A percentile compares a stretch with the other conserved stretches of the same genome.
These are phyloP conservation scores for Schizopygopsis pylzovi DNA, from an alignment of 2,797 vertebrate genomes.

Conservation along the genomic window DNA sequence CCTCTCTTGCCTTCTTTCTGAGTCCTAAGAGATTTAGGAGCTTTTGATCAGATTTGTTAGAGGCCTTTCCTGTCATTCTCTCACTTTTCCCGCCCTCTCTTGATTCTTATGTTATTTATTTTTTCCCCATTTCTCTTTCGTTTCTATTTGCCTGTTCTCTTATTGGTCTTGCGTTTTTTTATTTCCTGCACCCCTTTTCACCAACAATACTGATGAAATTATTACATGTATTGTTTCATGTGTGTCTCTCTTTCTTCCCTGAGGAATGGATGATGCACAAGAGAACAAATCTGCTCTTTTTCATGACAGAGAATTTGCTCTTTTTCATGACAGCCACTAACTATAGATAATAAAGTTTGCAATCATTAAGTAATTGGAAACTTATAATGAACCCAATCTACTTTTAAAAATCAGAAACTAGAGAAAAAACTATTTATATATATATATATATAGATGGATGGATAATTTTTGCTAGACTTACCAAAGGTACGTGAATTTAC, in stretches of 20 bases:
- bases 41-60: conserved; percentile 44
- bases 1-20: background rate
- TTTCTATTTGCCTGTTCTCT: background rate
- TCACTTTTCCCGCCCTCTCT: conserved; percentile 22
- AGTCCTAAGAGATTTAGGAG: conserved; percentile 16
- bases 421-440: background rate
- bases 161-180: background rate
- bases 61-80: conserved; percentile 25
- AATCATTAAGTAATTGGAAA: background rate
- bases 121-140: background rate
- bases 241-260: background rate
- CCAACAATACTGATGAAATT: conserved; percentile 14
- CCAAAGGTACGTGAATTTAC: background rate
- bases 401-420: background rate
- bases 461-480: no score
- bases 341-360: background rate
- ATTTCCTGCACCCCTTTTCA: background rate
- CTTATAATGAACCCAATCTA: background rate
- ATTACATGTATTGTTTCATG: conserved; percentile 30
- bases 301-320: background rate
- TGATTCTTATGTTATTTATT: background rate
- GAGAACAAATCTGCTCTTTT: background rate
- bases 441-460: no score
- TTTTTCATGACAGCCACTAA: background rate
- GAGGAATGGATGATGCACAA: background rate